Evolutionary conservation across 2,797 vertebrate species (phyloP), one percentile per base, ranked within the genome.

Genomic region (Parambassis ranga): DNA sequence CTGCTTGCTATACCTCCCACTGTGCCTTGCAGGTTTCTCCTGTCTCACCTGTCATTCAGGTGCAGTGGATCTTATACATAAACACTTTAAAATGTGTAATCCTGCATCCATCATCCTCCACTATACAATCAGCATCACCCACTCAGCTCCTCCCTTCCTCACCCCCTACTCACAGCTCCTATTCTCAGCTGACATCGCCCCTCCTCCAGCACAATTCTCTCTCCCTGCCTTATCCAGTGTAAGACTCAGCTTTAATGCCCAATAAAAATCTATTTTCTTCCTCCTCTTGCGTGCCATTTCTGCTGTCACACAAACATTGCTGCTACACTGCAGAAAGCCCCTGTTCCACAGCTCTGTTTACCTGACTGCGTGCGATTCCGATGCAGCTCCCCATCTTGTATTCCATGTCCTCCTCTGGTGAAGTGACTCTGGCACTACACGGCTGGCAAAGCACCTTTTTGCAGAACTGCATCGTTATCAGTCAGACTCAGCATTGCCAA

Each of bases 331-430:
- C 62, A 69, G 28, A 28, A 52, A 30, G 44, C 69, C 33, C 30
- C 37, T 33, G 13, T 8, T 33, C 60, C 67, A 56, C 39, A 20
- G 62, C 36, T 55, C 57, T n/a, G 27, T 72, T 90, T 92, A 94
- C 93, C 93, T 92, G 87, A 66, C 74, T 84, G 66, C 63, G 87
- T 65, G 91, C 58, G 70, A 91, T 91, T 90, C 90, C 82, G 4
- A 93, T 94, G 92, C 93, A 94, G 91, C 84, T 91, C 70, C 92
- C 93, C 93, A 94, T 94, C 90, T 84, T 92, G 87, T 92, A 93
- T 91, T 93, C 92, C 92, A 94, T 93, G 82, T 91, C 92, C 88
- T 93, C 92, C 86, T 92, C 85, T 16, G 92, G 92, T 72, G 91
- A 93, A 69, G 89, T 91, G 84, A 92, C 88, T 66, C 90, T 83